Percentiles rank a stretch among this genome's conserved stretches.
Conservation (phyloP, 2,888 invertebrate species). For the Ceramica pisi region DNA sequence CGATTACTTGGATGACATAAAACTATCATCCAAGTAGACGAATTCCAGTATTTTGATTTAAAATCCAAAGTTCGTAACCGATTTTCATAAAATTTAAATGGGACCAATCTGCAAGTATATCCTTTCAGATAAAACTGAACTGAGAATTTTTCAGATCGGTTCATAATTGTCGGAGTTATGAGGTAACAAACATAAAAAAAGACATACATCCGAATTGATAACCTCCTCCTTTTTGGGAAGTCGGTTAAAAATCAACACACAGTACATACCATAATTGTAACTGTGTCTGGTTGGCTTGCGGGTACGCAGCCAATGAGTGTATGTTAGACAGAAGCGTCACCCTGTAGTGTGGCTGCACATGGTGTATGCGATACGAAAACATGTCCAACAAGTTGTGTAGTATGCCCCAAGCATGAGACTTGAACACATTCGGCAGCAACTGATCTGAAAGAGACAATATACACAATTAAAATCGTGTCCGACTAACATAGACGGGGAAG, state of each 20-base stretch:
- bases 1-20: too few relatives aligned
- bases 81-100: too few relatives aligned
- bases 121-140: too few relatives aligned
- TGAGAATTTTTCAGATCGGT: too few relatives aligned
- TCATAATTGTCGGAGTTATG: too few relatives aligned
- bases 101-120: too few relatives aligned
- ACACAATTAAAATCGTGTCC: background rate
- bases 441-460: conserved; percentile 91
- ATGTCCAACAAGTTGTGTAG: conserved; percentile 98
- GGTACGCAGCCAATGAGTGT: conserved; percentile 97
- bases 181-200: too few relatives aligned
- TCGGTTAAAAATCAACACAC: background rate
- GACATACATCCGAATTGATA: too few relatives aligned
- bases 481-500: background rate
- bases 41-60: too few relatives aligned
- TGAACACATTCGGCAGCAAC: conserved; percentile 97
- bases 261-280: conserved; percentile 95
- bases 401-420: conserved; percentile 98
- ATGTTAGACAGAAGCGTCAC: conserved; percentile 97
- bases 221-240: too few relatives aligned
- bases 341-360: conserved; percentile 98
- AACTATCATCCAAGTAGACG: too few relatives aligned
- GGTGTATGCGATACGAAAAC: conserved; percentile 99
- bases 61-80: too few relatives aligned
- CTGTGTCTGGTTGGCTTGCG: conserved; percentile 98